A percentile compares a stretch with the other conserved stretches of the same genome.
Evolutionary conservation across 2,888 invertebrate species (phyloP).

Genomic region (Nemapogon koenigi): DNA sequence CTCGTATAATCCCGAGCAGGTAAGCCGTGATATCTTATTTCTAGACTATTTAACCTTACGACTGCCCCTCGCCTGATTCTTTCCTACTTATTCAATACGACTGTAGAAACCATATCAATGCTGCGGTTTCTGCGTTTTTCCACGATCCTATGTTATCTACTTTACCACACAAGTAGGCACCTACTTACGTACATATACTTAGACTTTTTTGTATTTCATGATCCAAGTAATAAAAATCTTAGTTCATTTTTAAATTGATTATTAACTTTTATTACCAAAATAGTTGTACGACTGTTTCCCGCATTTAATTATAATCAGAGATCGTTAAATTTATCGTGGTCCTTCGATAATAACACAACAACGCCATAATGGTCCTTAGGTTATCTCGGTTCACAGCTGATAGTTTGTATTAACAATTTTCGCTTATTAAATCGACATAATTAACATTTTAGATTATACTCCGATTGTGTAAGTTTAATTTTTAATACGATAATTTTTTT

Average conservation of each 20-base stretch:
- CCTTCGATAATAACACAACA: constrained; percentile 7
- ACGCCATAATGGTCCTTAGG: constrained; percentile 11
- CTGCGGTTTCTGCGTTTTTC: constrained; percentile 52
- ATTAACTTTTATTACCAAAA: neutral
- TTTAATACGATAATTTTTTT: too few relatives aligned
- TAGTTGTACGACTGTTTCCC: neutral
- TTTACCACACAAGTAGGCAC: constrained; percentile 9
- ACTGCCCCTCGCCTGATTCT: constrained; percentile 38
- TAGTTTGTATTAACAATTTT: too few relatives aligned
- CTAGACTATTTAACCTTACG: constrained; percentile 63
- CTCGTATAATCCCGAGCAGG: constrained; percentile 21
- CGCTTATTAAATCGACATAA: too few relatives aligned
- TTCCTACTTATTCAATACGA: constrained; percentile 55
- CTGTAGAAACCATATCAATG: constrained; percentile 54
- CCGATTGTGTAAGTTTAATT: too few relatives aligned
- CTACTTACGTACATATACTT: constrained; percentile 5
- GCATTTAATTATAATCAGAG: constrained; percentile 1
- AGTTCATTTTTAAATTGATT: constrained; percentile 10
- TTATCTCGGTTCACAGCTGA: constrained; percentile 18
- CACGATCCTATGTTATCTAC: constrained; percentile 17
- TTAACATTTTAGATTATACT: too few relatives aligned
- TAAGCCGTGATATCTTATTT: constrained; percentile 57
- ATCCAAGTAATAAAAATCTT: constrained; percentile 11
- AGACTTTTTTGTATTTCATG: constrained; percentile 8
- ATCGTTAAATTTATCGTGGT: constrained; percentile 11